Evolutionary conservation across 2,888 invertebrate genomes (phyloP), one percentile per base, ranked within the genome.

Genomic region (Athalia rosae): DNA sequence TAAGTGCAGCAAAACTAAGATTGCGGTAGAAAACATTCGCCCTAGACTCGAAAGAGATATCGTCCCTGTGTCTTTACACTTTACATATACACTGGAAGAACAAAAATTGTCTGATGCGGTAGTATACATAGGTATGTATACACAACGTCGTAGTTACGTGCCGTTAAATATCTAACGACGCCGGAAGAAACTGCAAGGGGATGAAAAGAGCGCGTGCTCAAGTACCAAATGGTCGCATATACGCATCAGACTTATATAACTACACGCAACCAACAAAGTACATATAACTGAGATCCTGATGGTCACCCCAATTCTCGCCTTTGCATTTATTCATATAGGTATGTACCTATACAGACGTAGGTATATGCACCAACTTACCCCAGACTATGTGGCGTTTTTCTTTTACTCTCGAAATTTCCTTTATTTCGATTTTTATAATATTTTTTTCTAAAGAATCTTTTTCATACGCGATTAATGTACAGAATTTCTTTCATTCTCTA

Each of bases 191-290:
- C 53, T 9, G 76, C 77, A 74, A 76, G 78, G 76, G 82, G 81
- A 77, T 80, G 81, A 80, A 84, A 85, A 84, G 83, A 84, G 87
- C 87, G 87, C 89, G 89, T 89, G 88, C 87, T 85, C 84, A 89
- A 89, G 88, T 88, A 85, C 87, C 87, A 86, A 85, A 83, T 83
- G 77, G 80, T 82, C 83, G 84, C 82, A 85, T 84, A 83, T 84
- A 83, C 84, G 84, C 58, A 28, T 13, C 13, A 56, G 15, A 15
- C 69, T 0, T 28, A 28, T 28, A 50, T 50, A 69, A 69, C 69
- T 69, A 69, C 69, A 7, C 64, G 9, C 41, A 41, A 50, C 9
- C 13, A 58, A 43, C 56, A 13, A 56, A 50, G 11, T 11, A 3
- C 11, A 3, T 11, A 53, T 53, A 53, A 9, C 4, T 53, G 53